Conservation (phyloP, 2,797 vertebrate genomes). For the Toxotes lorentzi region DNA sequence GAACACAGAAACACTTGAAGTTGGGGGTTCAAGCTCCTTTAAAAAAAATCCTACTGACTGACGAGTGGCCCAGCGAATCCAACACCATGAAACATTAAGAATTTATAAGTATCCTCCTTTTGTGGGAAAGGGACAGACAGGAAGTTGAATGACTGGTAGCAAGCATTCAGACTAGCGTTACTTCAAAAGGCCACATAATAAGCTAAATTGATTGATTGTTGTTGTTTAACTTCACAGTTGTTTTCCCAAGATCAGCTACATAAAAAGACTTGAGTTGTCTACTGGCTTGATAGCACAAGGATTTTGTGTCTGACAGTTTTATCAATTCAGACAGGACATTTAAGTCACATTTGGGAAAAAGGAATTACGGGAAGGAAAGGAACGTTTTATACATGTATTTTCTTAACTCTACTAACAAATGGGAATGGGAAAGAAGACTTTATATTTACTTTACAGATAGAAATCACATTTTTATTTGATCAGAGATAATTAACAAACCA, state of each 20-base stretch:
- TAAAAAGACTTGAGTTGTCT: not conserved
- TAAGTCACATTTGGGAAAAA: not conserved
- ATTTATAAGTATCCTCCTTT: not conserved
- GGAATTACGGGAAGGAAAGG: no score
- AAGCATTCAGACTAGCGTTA: not conserved
- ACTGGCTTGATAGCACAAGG: not conserved
- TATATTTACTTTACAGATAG: no score
- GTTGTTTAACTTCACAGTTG: not conserved
- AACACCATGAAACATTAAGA: not conserved
- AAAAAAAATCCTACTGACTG: not conserved
- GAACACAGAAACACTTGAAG: not conserved
- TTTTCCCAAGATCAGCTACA: not conserved
- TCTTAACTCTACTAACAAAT: no score
- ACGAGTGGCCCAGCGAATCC: not conserved
- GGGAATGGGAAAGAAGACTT: no score
- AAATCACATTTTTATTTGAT: no score
- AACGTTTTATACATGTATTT: no score
- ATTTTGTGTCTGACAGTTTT: not conserved
- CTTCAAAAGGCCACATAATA: not conserved
- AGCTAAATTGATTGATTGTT: not conserved
- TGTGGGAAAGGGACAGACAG: not conserved
- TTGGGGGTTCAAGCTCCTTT: not conserved
- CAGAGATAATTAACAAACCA: not conserved
- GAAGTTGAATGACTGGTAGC: conserved; percentile 2
- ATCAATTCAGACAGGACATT: not conserved